Percentiles rank a stretch among this genome's conserved stretches.
Evolutionary conservation across 2,888 invertebrate genomes (phyloP).

Genomic region (Hybos culiciformis): DNA sequence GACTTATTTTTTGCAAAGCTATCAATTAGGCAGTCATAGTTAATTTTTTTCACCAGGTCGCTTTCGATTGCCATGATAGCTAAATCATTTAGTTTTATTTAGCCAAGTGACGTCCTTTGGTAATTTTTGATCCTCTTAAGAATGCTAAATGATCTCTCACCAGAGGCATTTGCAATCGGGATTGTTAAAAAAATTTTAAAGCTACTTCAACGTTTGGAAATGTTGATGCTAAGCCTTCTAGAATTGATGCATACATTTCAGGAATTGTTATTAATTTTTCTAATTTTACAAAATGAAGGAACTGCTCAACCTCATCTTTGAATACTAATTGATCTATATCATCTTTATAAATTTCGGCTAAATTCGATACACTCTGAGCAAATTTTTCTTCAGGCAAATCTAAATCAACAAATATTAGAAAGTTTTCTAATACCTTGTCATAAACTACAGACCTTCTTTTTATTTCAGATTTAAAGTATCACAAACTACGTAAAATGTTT

Average conservation of each 20-base stretch:
- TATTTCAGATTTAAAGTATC: not conserved
- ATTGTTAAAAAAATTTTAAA: no score
- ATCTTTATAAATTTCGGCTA: not conserved
- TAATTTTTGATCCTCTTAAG: no score
- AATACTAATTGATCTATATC: not conserved
- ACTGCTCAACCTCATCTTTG: conserved; percentile 2
- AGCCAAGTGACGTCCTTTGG: no score
- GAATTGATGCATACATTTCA: not conserved
- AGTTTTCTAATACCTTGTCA: not conserved
- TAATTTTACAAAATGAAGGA: conserved; percentile 1
- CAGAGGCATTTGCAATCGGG: no score
- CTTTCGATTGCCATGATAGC: no score
- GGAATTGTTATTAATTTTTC: not conserved
- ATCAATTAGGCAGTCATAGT: no score
- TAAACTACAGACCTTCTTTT: not conserved
- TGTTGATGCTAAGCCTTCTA: not conserved
- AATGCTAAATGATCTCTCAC: no score
- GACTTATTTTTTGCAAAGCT: no score
- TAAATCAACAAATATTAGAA: not conserved
- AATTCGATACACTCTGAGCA: not conserved
- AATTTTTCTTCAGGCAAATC: not conserved
- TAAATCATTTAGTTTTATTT: no score
- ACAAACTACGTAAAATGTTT: not conserved
- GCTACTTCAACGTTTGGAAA: not conserved
- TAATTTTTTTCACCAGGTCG: no score